Base-by-base conservation (phyloP, 2,888 invertebrate species). In the Ceraclea dissimilis region DNA sequence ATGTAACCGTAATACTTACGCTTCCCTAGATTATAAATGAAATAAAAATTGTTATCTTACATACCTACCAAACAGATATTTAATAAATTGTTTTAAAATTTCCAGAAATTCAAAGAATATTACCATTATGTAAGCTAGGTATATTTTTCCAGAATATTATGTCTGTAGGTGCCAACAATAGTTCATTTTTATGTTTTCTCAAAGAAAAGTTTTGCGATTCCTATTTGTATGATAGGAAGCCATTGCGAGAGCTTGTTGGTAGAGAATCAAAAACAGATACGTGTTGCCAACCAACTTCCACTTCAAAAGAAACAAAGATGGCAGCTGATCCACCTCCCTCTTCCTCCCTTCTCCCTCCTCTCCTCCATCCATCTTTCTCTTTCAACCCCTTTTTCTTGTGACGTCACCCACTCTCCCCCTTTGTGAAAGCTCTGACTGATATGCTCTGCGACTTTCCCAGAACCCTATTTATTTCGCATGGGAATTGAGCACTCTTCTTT, bases 301-400 rank as follows among this genome's bases (percentile, higher is more conserved):
- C 56, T 52, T 51, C 54, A 54, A 54, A 57, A 57, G 54, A 55
- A 58, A 55, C 58, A 55, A 58, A 58, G 49, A 58, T 58, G 58
- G 58, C 55, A 47, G 54, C 55, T 34, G 54, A 51, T 49, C 49
- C 54, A n/a, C 51, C 49, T 39, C 33, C 51, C n/a, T n/a, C 19
- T 20, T 19, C 47, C 47, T 5, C 43, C 5, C 4, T 10, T 43
- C 43, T 19, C 47, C 18, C 39, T 4, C 5, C 13, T 13, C 39
- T 4, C 13, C 39, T 34, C 39, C 17, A 18, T 17, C 46, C 46
- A 39, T 18, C 26, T 26, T 44, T 43, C 26, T 21, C 43, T 11
- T 19, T 31, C 48, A 31, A 26, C 46, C 47, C 53, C 33, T 17
- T 48, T 53, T 31, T 48, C 48, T 20, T 39, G 39, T 39, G 39